phyloP scores from a whole-genome alignment of 2,113 vertebrate species.

The Australoheros scitulus region DNA sequence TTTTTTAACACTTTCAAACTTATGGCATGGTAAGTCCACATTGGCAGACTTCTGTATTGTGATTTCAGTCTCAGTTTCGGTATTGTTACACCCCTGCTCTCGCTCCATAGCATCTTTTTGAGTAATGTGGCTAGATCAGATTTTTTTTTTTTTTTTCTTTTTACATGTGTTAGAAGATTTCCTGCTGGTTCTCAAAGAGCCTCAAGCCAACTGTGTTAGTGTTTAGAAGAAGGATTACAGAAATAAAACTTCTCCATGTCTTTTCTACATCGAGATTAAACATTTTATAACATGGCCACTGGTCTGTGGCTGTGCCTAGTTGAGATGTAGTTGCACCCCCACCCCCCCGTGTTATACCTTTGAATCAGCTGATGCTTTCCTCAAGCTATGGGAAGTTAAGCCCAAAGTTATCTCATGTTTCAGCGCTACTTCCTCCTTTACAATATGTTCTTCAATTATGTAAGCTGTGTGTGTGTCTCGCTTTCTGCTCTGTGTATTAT shows the following conservation, averaged over 20 bases:
- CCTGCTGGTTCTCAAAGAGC: not conserved
- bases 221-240: not conserved
- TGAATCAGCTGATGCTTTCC: conserved; percentile 60
- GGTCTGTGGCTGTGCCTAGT: not conserved
- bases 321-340: conserved; percentile 1
- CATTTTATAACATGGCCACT: not conserved
- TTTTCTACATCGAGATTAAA: not conserved
- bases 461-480: conserved; percentile 46
- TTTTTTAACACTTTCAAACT: not conserved
- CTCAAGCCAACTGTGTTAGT: not conserved
- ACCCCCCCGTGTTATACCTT: conserved; percentile 2
- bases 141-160: not conserved
- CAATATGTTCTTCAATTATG: conserved; percentile 70
- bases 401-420: conserved; percentile 67
- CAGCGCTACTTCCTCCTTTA: conserved; percentile 60
- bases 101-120: not conserved
- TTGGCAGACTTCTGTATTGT: not conserved
- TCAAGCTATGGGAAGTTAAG: conserved; percentile 46
- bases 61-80: conserved; percentile 5
- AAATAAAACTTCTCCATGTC: not conserved
- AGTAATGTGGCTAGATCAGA: not conserved
- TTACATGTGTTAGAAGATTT: not conserved
- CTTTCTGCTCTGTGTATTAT: conserved; percentile 59
- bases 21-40: not conserved
- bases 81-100: not conserved